A percentile compares a stretch with the other conserved stretches of the same genome.
phyloP scores from a whole-genome alignment of 2,113 vertebrate genomes.

The Pangasianodon gigas region DNA sequence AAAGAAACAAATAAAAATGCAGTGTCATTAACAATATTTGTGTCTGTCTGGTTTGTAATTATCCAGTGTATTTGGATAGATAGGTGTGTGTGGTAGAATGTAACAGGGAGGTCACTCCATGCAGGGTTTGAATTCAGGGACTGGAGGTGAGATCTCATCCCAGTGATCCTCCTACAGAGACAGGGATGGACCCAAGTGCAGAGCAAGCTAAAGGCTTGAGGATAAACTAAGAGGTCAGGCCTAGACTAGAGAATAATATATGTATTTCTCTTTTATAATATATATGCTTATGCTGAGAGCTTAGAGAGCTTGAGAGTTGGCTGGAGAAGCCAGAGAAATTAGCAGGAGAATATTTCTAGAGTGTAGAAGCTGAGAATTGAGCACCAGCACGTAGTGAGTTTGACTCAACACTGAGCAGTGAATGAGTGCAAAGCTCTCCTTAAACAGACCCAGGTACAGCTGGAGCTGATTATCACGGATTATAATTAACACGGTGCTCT shows the following conservation, averaged over 20 bases:
- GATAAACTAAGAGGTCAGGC: too few species aligned
- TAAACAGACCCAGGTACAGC: background rate
- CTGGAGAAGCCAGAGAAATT: background rate
- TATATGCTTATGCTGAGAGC: too few species aligned
- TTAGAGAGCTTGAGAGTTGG: background rate
- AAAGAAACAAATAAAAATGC: background rate
- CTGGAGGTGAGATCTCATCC: background rate
- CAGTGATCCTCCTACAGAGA: background rate
- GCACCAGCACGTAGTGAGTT: background rate
- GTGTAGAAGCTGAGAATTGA: background rate
- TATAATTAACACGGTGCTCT: background rate
- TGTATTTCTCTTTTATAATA: too few species aligned
- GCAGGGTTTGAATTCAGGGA: background rate
- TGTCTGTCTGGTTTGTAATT: background rate
- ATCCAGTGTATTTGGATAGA: background rate
- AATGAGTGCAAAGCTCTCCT: background rate
- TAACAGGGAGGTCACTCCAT: background rate
- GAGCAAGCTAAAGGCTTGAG: background rate
- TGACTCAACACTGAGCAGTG: background rate
- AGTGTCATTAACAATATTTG: background rate
- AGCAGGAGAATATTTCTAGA: background rate
- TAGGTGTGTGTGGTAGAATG: background rate
- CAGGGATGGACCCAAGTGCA: background rate
- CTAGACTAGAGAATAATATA: too few species aligned
- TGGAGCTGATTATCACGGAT: background rate